phyloP scores from a whole-genome alignment of 2,888 invertebrate genomes.

The Rambutsinella grinnellia region DNA sequence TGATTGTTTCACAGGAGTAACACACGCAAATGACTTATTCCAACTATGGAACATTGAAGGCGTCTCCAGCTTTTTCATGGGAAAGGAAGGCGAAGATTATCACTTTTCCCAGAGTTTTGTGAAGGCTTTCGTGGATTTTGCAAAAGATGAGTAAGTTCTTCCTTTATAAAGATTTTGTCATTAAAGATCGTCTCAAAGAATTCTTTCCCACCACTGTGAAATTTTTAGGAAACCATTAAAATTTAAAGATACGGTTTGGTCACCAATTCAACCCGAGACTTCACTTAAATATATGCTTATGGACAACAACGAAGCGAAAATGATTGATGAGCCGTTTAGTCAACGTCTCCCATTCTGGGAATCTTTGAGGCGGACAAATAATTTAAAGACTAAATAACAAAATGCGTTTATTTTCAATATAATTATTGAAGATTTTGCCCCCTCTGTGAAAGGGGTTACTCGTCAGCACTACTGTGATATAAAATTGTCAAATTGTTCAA shows the following conservation, averaged over 20 bases:
- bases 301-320: conserved; percentile 7
- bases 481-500: too few species aligned
- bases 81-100: conserved; percentile 21
- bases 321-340: conserved; percentile 46
- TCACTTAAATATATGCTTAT: conserved; percentile 41
- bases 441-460: too few species aligned
- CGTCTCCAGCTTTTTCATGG: conserved; percentile 6
- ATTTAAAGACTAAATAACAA: too few species aligned
- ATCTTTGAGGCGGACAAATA: too few species aligned
- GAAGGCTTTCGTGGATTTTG: conserved; percentile 48
- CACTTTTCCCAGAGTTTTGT: conserved; percentile 50
- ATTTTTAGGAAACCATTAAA: conserved; percentile 34
- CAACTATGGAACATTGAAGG: conserved; percentile 36
- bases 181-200: too few species aligned
- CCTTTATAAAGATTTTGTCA: background rate
- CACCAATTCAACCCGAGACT: conserved; percentile 18
- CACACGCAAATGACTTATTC: conserved; percentile 50
- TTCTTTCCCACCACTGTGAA: too few species aligned
- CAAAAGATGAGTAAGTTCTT: conserved; percentile 36
- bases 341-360: conserved; percentile 34
- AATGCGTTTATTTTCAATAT: too few species aligned
- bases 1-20: conserved; percentile 16
- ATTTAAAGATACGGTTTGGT: conserved; percentile 43
- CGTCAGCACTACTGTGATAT: too few species aligned
- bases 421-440: too few species aligned